These are phyloP conservation scores for Microtus richardsoni DNA, from an alignment of 2,113 vertebrate genomes.

Conservation along the genomic window DNA sequence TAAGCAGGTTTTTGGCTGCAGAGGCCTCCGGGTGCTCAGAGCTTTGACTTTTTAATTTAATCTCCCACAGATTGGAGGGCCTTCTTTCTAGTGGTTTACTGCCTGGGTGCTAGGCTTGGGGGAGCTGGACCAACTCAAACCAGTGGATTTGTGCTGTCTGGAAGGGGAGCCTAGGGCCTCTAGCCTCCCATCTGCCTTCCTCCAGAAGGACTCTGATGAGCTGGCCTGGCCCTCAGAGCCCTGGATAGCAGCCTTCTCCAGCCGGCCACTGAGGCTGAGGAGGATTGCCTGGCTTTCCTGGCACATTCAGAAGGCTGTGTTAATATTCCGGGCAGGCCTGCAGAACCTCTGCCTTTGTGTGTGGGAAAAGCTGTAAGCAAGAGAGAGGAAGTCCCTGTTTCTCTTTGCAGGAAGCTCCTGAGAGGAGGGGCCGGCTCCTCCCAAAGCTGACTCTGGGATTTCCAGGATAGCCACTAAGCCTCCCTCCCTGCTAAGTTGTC, in stretches of 20 bases:
- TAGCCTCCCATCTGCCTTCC: not conserved
- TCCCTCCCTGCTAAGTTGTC: rapidly evolving
- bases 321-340: slow-evolving; percentile 42
- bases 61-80: slow-evolving; percentile 33
- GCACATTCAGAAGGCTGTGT: slow-evolving; percentile 4
- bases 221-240: slow-evolving; percentile 57
- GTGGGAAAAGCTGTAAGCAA: not conserved
- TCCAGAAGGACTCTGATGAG: slow-evolving; percentile 62
- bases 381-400: not conserved
- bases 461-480: too few relatives aligned
- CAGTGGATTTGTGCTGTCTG: slow-evolving; percentile 77
- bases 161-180: slow-evolving; percentile 63
- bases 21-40: not conserved
- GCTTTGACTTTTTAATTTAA: slow-evolving; percentile 64
- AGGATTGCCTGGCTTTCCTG: slow-evolving; percentile 19
- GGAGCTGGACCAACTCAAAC: slow-evolving; percentile 44
- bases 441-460: rapidly evolving
- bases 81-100: not conserved
- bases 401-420: not conserved
- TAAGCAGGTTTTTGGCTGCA: not conserved
- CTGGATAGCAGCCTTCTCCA: slow-evolving; percentile 43
- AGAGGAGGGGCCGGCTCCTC: not conserved
- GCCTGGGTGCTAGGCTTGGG: slow-evolving; percentile 45
- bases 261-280: not conserved
- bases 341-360: not conserved